Evolutionary conservation across 1,140 invertebrate species (phyloP), one percentile per base, ranked within the genome.

Genomic region (Hetaerina americana): DNA sequence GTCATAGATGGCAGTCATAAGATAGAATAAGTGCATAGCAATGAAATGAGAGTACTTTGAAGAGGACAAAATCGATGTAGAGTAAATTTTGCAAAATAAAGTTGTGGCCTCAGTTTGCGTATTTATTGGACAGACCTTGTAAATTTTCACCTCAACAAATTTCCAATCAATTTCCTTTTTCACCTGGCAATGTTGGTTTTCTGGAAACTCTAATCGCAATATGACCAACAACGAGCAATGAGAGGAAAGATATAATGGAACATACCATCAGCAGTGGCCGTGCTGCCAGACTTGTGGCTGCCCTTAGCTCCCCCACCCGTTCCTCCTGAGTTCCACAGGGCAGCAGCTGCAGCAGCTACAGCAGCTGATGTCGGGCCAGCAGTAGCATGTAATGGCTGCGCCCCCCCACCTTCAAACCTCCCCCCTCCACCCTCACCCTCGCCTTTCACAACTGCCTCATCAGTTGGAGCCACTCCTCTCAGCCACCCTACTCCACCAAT

Each of bases 211-310:
- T n/a, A n/a, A n/a, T 57, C 12, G 49, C 22, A 57, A 57, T 57
- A 12, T 57, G 12, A 22, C 12, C 22, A 12, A 12, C 22, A 12
- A 57, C 12, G 12, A 57, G 12, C 49, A 57, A 68, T 68, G 15
- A 26, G 25, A 70, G 18, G 25, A 66, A 1, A 74, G 71, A 69
- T 66, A 66, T n/a, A 18, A 71, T 25, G n/a, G 67, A 25, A 80
- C 82, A 83, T 76, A 87, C 86, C 86, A 77, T 87, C 85, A 29
- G 86, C 84, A 75, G 86, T 88, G 67, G 83, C 82, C 68, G 87
- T 83, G 10, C 84, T 83, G 67, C 84, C 82, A 71, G 82, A 81
- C 76, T 87, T 87, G 78, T 85, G 84, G 68, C 83, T 81, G 72
- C 85, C 84, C 10, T 57, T 57, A 15, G 67, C 67, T 75, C 77